These are phyloP conservation scores for Elanus axillaris DNA, from an alignment of 2,113 vertebrate genomes.

Conservation along the genomic window DNA sequence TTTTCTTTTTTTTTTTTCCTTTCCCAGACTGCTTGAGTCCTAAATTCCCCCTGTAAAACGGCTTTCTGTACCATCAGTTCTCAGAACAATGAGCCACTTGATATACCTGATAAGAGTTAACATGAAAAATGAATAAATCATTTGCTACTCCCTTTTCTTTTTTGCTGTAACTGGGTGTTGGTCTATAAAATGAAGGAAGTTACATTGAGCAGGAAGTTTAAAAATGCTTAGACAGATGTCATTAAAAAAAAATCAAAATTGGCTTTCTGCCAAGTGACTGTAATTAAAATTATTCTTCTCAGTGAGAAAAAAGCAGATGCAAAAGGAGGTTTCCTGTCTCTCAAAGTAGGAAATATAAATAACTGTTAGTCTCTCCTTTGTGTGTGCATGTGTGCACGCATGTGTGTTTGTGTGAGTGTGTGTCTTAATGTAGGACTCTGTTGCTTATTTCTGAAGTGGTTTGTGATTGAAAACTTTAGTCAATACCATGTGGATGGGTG, in stretches of 20 bases:
- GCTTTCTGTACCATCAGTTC: slow-evolving; percentile 40
- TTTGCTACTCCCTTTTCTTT: slow-evolving; percentile 45
- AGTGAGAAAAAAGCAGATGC: slow-evolving; percentile 62
- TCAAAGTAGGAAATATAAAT: slow-evolving; percentile 59
- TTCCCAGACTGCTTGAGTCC: slow-evolving; percentile 29
- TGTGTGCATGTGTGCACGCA: background rate
- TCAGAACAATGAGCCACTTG: slow-evolving; percentile 43
- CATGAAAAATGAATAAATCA: slow-evolving; percentile 41
- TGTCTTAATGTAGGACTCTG: background rate
- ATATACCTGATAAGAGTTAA: slow-evolving; percentile 60
- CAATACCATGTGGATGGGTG: background rate
- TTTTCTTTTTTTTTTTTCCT: background rate
- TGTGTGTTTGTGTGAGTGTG: background rate
- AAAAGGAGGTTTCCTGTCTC: slow-evolving; percentile 63
- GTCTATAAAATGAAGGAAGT: slow-evolving; percentile 62
- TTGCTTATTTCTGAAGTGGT: slow-evolving; percentile 11
- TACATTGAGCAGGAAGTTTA: slow-evolving; percentile 62
- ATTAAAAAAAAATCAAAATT: slow-evolving; percentile 33
- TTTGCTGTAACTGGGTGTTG: slow-evolving; percentile 50
- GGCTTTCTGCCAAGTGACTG: slow-evolving; percentile 57
- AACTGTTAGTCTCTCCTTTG: slow-evolving; percentile 42
- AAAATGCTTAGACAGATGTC: slow-evolving; percentile 66
- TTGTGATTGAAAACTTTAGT: slow-evolving; percentile 19
- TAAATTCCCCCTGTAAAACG: slow-evolving; percentile 45
- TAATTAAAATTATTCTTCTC: slow-evolving; percentile 68